Base-by-base conservation (phyloP, 2,888 invertebrate genomes). In the Drymonia ruficornis region DNA sequence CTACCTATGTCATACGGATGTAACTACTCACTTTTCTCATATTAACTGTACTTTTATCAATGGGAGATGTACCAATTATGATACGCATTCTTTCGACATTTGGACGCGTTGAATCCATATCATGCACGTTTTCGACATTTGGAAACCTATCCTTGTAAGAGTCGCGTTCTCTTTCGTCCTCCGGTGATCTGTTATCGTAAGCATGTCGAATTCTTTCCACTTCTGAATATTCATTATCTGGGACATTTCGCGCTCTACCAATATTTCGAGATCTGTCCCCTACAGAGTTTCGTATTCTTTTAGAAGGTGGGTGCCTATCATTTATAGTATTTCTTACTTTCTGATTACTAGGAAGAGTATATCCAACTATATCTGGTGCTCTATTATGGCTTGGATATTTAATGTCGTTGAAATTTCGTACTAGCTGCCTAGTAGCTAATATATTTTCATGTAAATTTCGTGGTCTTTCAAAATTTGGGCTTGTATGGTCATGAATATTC, bases 11-110 rank as follows among this genome's bases (percentile, higher is more conserved):
- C 23, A 31, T n/a, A 40, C 40, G 16, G n/a, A 40, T 40, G 0
- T 9, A 40, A 9, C n/a, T 40, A 43, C 43, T 43, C 43, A 43
- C 43, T 19, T 43, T 43, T 43, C 43, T 43, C 19, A 19, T 18
- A 19, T 43, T 43, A 19, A 15, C 19, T 18, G 43, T 19, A 43
- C 19, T 43, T 43, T 19, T 19, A 43, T 13, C 18, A 43, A 19
- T 19, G 19, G 43, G 19, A 43, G 43, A 13, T 43, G 43, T 19
- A 19, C 43, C 19, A 43, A 43, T 19, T 19, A 43, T 13, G 19
- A 19, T 43, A 18, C 43, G 43, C 43, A 43, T 13, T 19, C 19
- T 36, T 16, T 48, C 18, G n/a, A 48, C 19, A 36, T 48, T 12
- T 19, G 43, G 43, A 43, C 18, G 43, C 4, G 43, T 43, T 16